A percentile compares a stretch with the other conserved stretches of the same genome.
Evolutionary conservation across 2,888 invertebrate genomes (phyloP).

Genomic region (Lochmaea crataegi): DNA sequence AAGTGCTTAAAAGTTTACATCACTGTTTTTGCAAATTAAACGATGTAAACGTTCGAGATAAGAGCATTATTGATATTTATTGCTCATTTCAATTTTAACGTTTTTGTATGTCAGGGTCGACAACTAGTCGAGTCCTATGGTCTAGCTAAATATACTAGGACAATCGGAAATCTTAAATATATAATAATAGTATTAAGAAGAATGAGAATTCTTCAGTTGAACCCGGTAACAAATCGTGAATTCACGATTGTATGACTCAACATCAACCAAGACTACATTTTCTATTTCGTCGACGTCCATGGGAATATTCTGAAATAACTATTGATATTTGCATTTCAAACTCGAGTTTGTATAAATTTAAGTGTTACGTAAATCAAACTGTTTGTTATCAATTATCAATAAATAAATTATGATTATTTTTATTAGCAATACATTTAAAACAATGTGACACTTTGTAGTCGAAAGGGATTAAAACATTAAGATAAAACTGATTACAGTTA

Average conservation of each 20-base stretch:
- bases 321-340: constrained; percentile 1
- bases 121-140: not conserved
- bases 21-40: not conserved
- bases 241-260: not conserved
- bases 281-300: not conserved
- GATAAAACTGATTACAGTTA: not conserved
- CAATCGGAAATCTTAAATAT: not conserved
- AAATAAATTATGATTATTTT: too few relatives aligned
- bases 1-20: constrained; percentile 1
- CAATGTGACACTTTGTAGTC: too few relatives aligned
- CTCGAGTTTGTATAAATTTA: too few relatives aligned
- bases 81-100: not conserved
- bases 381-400: too few relatives aligned
- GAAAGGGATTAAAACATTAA: not conserved
- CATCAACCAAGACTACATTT: not conserved
- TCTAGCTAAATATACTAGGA: not conserved
- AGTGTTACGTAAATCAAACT: too few relatives aligned
- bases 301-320: constrained; percentile 1
- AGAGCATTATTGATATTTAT: constrained; percentile 12
- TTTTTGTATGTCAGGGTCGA: constrained; percentile 12
- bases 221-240: not conserved
- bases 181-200: too few relatives aligned
- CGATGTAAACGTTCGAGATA: constrained; percentile 9
- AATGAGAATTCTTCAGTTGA: not conserved
- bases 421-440: too few relatives aligned